phyloP scores from a whole-genome alignment of 2,113 vertebrate species.

The Ochotona curzoniae region DNA sequence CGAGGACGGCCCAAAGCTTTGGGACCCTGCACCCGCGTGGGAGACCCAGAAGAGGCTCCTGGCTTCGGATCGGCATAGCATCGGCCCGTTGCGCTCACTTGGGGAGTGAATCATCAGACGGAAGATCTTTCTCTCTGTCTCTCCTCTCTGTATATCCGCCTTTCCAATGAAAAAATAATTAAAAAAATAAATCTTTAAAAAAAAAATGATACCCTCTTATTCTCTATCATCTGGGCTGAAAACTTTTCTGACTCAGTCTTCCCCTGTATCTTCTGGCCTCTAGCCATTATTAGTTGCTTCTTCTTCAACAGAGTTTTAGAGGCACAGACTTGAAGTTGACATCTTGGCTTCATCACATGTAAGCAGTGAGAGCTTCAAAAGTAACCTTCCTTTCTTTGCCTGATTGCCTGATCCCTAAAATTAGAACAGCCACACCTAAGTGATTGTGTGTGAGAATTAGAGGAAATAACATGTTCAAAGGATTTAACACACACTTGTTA shows the following conservation, averaged over 20 bases:
- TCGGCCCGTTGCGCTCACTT: too few species aligned
- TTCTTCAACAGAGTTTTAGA: slow-evolving; percentile 36
- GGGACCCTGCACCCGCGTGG: too few species aligned
- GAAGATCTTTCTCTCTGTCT: too few species aligned
- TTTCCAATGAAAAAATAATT: too few species aligned
- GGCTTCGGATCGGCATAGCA: too few species aligned
- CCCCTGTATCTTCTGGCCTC: slow-evolving; percentile 7
- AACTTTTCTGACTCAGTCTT: slow-evolving; percentile 14
- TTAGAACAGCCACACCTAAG: background rate
- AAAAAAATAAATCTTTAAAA: too few species aligned
- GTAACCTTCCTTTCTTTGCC: background rate
- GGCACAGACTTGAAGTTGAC: background rate
- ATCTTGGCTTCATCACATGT: background rate
- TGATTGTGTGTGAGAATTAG: slow-evolving; percentile 17
- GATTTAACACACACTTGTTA: background rate
- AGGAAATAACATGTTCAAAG: background rate
- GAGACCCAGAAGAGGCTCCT: too few species aligned
- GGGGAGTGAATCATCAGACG: too few species aligned
- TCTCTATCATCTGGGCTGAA: background rate
- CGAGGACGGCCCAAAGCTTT: too few species aligned
- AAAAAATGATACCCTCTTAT: too few species aligned
- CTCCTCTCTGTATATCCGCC: too few species aligned
- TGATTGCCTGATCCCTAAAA: slow-evolving; percentile 17
- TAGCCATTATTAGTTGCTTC: slow-evolving; percentile 12
- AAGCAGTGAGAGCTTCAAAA: background rate